Evolutionary conservation across 2,113 vertebrate genomes (phyloP), one percentile per base, ranked within the genome.

Genomic region (Centropus bengalensis): DNA sequence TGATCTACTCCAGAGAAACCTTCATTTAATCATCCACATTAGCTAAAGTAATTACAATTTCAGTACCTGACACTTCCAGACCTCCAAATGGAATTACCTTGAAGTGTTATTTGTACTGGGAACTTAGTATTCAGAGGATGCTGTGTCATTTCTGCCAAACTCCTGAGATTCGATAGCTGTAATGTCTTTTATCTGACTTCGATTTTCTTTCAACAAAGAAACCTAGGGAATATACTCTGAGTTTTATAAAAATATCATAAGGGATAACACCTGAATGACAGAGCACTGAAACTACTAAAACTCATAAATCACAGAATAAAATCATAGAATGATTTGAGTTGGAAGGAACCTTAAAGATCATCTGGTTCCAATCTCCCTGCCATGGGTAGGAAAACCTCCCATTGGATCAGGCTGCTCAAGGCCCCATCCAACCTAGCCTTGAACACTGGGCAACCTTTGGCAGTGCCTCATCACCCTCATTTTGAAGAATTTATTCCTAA

Each of bases 111-210:
- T 93, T 94, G 75, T 75, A 71, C 83, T 20, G 7, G 5, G 55
- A 30, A 79, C 68, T 98, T 96, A 96, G 91, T 93, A 97, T 98
- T 96, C 97, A 94, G 88, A 92, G 75, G 77, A 63, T 36, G 83
- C 26, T 85, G 44, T 71, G 84, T 47, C 83, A 91, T 97, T 96
- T 97, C 96, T 97, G 83, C 54, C 66, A 83, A 86, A 88, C 90
- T 84, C 75, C 67, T 36, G 85, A 94, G 93, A 87, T 94, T 82
- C 12, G 0, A 90, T 73, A 91, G 90, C 51, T 83, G 17, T 88
- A 78, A 89, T 82, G 89, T 88, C 95, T 97, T 97, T 97, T 96
- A 97, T 95, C 96, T 97, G 94, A 96, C 93, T 97, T 97, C 85
- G 52, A 94, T 88, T 96, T 97, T 97, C 80, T 96, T 96, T 95